These are phyloP conservation scores for Hetaerina titia DNA, from an alignment of 2,888 invertebrate genomes.

Conservation along the genomic window DNA sequence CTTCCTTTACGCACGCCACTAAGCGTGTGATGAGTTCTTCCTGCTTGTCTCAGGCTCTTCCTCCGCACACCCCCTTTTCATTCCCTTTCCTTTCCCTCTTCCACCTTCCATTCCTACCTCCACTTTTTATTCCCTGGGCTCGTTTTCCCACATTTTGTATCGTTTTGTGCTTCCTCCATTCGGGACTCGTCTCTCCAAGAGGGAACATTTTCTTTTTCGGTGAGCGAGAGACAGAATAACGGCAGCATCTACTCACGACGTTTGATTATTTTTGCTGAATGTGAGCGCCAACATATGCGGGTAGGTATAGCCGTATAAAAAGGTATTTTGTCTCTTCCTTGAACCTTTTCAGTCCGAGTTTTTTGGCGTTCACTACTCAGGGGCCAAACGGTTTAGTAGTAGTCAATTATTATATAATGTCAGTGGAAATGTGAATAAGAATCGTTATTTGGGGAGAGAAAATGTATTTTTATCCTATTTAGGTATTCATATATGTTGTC, in stretches of 20 bases:
- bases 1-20: background rate
- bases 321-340: background rate
- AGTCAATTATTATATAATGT: no score
- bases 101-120: background rate
- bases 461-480: no score
- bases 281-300: no score
- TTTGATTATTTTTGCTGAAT: background rate
- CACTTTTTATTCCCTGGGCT: background rate
- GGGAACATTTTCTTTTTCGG: background rate
- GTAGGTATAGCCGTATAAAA: no score
- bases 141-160: background rate
- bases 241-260: background rate
- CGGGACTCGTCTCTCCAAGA: background rate
- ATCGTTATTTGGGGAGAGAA: no score
- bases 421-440: no score
- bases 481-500: no score
- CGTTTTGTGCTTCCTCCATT: background rate
- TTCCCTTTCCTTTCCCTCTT: background rate
- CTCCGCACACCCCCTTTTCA: background rate
- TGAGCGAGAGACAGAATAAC: background rate
- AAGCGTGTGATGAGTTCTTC: slow-evolving; percentile 44
- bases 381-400: no score
- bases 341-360: background rate
- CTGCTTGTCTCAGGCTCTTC: background rate
- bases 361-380: background rate